phyloP scores from a whole-genome alignment of 2,888 invertebrate species.

The Caradrina kadenii region DNA sequence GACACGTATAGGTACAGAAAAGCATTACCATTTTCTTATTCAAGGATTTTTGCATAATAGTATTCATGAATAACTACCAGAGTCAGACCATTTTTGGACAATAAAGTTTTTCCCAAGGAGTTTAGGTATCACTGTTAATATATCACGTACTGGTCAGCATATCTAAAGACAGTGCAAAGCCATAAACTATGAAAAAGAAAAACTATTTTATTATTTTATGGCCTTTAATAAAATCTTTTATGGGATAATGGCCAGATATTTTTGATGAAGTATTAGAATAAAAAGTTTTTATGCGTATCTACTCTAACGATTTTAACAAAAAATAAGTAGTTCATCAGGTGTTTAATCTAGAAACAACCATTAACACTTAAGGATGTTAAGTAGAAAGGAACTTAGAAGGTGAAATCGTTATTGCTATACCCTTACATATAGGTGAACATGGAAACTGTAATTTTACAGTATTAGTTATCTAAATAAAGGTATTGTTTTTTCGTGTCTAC shows the following conservation, averaged over 20 bases:
- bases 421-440: not conserved
- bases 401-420: not conserved
- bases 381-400: not conserved
- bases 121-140: not conserved
- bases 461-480: not conserved
- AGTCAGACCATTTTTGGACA: not conserved
- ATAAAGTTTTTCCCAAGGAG: not conserved
- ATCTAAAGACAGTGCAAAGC: not conserved
- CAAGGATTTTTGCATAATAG: conserved; percentile 20
- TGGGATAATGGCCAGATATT: conserved; percentile 25
- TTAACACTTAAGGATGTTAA: not conserved
- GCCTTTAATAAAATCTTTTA: conserved; percentile 29
- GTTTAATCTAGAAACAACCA: not conserved
- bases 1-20: conserved; percentile 27
- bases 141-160: conserved; percentile 12
- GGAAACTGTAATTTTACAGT: not conserved
- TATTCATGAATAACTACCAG: conserved; percentile 8
- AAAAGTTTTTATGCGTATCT: conserved; percentile 6
- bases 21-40: conserved; percentile 4
- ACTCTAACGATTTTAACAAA: not conserved
- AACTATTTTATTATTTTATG: conserved; percentile 18
- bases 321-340: not conserved
- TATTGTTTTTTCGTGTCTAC: not conserved
- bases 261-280: conserved; percentile 3
- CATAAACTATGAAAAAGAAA: conserved; percentile 21